These are phyloP conservation scores for Bombycilla garrulus DNA, from an alignment of 2,113 vertebrate genomes.

Conservation along the genomic window DNA sequence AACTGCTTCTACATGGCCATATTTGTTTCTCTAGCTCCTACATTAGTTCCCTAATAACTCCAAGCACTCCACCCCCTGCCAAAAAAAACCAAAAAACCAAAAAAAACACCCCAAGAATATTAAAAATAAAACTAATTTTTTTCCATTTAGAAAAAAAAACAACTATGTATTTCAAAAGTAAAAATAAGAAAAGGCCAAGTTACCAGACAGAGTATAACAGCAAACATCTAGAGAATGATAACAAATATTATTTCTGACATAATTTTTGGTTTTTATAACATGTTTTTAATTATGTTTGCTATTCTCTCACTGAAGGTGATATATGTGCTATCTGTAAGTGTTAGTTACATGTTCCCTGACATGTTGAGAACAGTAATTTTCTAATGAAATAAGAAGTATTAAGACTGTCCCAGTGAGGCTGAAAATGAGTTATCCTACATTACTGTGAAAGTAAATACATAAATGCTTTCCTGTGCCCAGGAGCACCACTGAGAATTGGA, in stretches of 20 bases:
- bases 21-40: neutral
- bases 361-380: neutral
- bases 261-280: neutral
- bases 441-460: slow-evolving; percentile 8
- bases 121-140: neutral
- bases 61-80: rapidly evolving
- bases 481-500: neutral
- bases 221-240: neutral
- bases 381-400: neutral
- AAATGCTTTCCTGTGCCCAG: neutral
- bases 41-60: neutral
- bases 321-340: neutral
- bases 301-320: neutral
- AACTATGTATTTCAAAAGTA: neutral
- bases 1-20: neutral
- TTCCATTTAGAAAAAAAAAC: neutral
- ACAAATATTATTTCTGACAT: neutral
- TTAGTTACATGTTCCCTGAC: neutral
- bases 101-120: neutral
- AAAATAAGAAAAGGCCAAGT: neutral
- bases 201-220: neutral
- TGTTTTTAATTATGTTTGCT: neutral
- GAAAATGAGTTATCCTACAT: neutral
- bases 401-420: neutral
- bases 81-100: rapidly evolving